These are phyloP conservation scores for Chymomyza amoena DNA, from an alignment of 2,888 invertebrate species.

Conservation along the genomic window DNA sequence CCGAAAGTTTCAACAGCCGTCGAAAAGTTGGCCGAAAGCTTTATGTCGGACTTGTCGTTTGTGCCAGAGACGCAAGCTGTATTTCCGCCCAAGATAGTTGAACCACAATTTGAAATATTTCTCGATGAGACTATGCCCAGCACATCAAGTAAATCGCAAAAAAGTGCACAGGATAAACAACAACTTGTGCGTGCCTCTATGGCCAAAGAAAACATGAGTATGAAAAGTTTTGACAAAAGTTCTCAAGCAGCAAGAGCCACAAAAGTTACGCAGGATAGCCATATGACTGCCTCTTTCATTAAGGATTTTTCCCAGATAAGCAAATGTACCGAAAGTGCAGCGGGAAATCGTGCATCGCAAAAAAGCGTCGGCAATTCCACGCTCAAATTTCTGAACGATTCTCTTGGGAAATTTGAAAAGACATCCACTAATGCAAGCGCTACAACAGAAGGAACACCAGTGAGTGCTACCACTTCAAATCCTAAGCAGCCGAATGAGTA, in stretches of 20 bases:
- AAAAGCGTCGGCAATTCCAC: neutral
- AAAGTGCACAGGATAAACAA: neutral
- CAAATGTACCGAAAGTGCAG: constrained; percentile 26
- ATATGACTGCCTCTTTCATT: constrained; percentile 61
- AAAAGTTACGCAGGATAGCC: constrained; percentile 24
- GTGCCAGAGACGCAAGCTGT: constrained; percentile 13
- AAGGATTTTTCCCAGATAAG: constrained; percentile 60
- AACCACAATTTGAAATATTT: constrained; percentile 46
- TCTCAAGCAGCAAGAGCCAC: constrained; percentile 15
- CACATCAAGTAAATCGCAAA: constrained; percentile 8
- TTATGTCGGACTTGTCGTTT: constrained; percentile 61
- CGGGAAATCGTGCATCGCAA: neutral
- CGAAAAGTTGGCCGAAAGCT: constrained; percentile 43
- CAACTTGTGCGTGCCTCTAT: constrained; percentile 31
- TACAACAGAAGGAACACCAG: neutral
- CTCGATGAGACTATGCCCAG: constrained; percentile 50
- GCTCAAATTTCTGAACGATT: constrained; percentile 33
- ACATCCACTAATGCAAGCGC: neutral
- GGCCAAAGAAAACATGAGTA: constrained; percentile 14
- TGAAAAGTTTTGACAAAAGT: neutral
- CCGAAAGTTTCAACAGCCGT: constrained; percentile 1
- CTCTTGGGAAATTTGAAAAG: constrained; percentile 18
- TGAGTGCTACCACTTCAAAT: neutral
- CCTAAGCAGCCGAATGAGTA: constrained; percentile 20
- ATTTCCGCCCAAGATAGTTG: neutral